Base-by-base conservation (phyloP, 2,888 invertebrate genomes). In the Gerris lacustris region DNA sequence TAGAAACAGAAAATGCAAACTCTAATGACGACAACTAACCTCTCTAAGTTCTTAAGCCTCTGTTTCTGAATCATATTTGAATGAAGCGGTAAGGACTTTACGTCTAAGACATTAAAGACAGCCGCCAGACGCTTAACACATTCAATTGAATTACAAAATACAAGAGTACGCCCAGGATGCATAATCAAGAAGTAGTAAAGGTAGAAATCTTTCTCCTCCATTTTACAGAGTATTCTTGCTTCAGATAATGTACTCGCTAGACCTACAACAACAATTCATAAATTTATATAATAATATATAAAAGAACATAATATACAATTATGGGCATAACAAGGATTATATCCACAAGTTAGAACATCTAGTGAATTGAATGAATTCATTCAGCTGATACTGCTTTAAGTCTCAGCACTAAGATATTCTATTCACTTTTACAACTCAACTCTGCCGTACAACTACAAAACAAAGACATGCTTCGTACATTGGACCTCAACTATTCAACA, bases 21-120 rank as follows among this genome's bases (percentile, higher is more conserved):
- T n/a, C n/a, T n/a, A n/a, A 31, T 31, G 31, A 31, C 31, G 2
- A 31, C 31, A 31, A 31, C 31, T 71, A 78, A 88, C 85, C 86
- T 87, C 79, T 99, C 99, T 6, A 99, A 83, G 82, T 96, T 98
- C 80, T 93, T 94, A 62, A 99, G 82, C 17, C 99, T 83, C 78
- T 96, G 96, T 73, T 92, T 86, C 79, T 99, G 99, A 73, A 91
- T 90, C 97, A 99, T 96, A 74, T 86, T 88, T 0, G 93, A 92
- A 79, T 94, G 92, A 0, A 96, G 80, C 0, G 92, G 89, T 67
- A 92, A 80, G 0, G 93, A 90, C 69, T 84, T 83, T 75, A 90
- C 90, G 71, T 88, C 84, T 4, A 77, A 72, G n/a, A 77, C 69
- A 9, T 75, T 76, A 68, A 85, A 79, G 7, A 86, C 76, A 63